Percentiles rank a stretch among this genome's conserved stretches.
These are phyloP conservation scores for Siniperca obscura DNA, from an alignment of 2,797 vertebrate species.

Conservation along the genomic window DNA sequence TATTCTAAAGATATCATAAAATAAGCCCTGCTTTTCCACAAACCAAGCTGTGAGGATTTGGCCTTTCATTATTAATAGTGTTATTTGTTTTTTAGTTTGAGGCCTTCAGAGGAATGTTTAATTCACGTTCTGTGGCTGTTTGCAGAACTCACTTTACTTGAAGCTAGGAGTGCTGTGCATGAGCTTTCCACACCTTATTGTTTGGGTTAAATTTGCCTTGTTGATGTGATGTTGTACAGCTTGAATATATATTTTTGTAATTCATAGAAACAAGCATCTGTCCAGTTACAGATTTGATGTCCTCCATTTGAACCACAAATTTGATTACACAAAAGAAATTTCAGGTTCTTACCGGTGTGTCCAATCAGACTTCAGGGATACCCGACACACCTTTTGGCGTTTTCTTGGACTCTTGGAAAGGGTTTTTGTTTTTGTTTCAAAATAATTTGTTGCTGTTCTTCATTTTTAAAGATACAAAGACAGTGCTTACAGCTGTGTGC, in stretches of 20 bases:
- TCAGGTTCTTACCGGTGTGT: neutral
- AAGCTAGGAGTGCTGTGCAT: constrained; percentile 50
- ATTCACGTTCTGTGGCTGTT: neutral
- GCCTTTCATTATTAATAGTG: neutral
- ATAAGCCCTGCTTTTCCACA: constrained; percentile 5
- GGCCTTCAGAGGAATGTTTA: constrained; percentile 12
- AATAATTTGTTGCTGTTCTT: neutral
- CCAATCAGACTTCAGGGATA: constrained; percentile 10
- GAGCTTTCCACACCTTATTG: constrained; percentile 33
- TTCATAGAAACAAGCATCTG: constrained; percentile 14
- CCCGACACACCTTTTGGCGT: no score
- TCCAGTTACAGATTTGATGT: neutral
- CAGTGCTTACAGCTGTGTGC: neutral
- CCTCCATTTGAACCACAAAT: neutral
- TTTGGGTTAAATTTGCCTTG: constrained; percentile 9
- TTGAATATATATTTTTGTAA: constrained; percentile 70
- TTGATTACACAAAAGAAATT: neutral
- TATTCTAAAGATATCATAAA: constrained; percentile 17
- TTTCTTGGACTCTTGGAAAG: neutral
- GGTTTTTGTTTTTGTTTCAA: neutral
- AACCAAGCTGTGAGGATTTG: constrained; percentile 19
- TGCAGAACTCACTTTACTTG: constrained; percentile 7
- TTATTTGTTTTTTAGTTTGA: neutral
- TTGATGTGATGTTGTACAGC: constrained; percentile 45
- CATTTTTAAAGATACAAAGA: neutral